A percentile compares a stretch with the other conserved stretches of the same genome.
phyloP scores from a whole-genome alignment of 2,113 vertebrate species.

The Suncus etruscus region DNA sequence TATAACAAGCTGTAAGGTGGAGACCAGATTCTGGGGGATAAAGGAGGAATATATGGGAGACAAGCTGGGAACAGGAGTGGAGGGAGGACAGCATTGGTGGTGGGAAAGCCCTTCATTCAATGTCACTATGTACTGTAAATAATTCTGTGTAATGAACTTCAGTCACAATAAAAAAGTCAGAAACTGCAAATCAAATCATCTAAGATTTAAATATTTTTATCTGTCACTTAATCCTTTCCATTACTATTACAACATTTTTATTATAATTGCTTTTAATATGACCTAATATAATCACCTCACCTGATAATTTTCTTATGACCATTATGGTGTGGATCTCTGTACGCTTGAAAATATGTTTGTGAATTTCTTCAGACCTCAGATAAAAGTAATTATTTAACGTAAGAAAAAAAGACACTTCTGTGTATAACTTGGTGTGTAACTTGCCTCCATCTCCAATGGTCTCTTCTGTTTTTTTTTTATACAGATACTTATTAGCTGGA shows the following conservation, averaged over 20 bases:
- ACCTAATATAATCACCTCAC: not conserved
- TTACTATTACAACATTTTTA: too few species aligned
- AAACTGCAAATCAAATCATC: not conserved
- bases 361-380: not conserved
- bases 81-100: too few species aligned
- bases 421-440: too few species aligned
- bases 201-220: constrained; percentile 29
- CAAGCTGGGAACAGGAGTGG: too few species aligned
- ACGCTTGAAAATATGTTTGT: not conserved
- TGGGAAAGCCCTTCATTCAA: too few species aligned
- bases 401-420: too few species aligned
- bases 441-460: not conserved
- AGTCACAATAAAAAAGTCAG: too few species aligned
- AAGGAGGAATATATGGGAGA: too few species aligned
- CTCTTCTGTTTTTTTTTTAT: constrained; percentile 34
- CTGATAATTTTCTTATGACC: constrained; percentile 39
- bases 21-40: too few species aligned
- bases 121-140: too few species aligned
- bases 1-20: too few species aligned
- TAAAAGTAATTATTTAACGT: constrained; percentile 25
- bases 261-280: not conserved
- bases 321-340: not conserved
- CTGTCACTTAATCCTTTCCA: not conserved
- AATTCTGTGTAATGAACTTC: too few species aligned
- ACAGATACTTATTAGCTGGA: constrained; percentile 42